These are phyloP conservation scores for Dicrurus megarhynchus DNA, from an alignment of 2,113 vertebrate species.

Conservation along the genomic window DNA sequence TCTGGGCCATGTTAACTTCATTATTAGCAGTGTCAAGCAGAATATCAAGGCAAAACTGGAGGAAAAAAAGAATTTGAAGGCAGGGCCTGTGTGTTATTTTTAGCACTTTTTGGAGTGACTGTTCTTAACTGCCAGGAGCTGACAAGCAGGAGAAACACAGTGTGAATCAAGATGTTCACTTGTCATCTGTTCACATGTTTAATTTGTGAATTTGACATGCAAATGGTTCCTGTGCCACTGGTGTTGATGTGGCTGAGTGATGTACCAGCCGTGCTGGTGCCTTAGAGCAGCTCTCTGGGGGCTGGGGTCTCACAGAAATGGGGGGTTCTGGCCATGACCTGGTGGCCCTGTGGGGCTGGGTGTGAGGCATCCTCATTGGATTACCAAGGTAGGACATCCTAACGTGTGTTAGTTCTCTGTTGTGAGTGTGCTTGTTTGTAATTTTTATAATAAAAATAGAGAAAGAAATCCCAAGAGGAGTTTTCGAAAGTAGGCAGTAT, in stretches of 20 bases:
- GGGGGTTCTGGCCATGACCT: not conserved
- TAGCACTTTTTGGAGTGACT: slow-evolving; percentile 33
- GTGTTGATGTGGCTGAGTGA: not conserved
- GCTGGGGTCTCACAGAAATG: not conserved
- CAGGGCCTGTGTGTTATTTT: slow-evolving; percentile 46
- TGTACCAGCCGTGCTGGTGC: not conserved
- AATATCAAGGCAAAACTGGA: not conserved
- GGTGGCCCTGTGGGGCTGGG: not conserved
- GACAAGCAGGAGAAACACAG: slow-evolving; percentile 48
- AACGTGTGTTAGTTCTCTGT: accelerated
- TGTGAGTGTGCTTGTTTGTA: not conserved
- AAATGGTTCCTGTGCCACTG: not conserved
- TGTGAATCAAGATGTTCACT: slow-evolving; percentile 42
- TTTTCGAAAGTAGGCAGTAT: not conserved
- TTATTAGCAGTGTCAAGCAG: not conserved
- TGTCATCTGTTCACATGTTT: slow-evolving; percentile 38
- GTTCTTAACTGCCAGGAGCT: slow-evolving; percentile 41
- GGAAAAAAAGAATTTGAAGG: not conserved
- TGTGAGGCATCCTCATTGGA: accelerated
- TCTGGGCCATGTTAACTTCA: not conserved
- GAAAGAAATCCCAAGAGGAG: not conserved
- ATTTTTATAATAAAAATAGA: not conserved
- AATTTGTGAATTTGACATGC: not conserved
- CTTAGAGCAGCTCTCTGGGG: not conserved
- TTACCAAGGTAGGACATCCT: not conserved